A percentile compares a stretch with the other conserved stretches of the same genome.
These are phyloP conservation scores for Eulemur rubriventer DNA, from an alignment of 2,797 vertebrate species.

Conservation along the genomic window DNA sequence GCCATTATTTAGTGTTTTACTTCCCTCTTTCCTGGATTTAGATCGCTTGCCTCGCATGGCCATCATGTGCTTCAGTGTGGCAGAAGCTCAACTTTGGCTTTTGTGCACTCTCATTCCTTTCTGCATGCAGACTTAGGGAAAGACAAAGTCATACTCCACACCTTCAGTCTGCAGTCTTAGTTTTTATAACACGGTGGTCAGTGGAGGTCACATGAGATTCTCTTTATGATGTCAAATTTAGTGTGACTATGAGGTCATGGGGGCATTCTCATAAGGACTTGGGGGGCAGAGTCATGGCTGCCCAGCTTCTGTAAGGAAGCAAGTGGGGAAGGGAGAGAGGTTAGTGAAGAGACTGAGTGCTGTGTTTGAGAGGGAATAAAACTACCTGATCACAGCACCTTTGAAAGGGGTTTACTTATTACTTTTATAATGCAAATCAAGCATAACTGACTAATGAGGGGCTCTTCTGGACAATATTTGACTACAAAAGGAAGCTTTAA, in stretches of 20 bases:
- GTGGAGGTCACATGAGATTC: neutral
- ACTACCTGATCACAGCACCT: neutral
- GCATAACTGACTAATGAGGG: neutral
- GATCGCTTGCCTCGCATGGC: slow-evolving; percentile 4
- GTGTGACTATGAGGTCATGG: slow-evolving; percentile 47
- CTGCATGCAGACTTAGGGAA: neutral
- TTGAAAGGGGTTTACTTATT: neutral
- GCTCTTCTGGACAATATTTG: neutral
- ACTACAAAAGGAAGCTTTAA: neutral
- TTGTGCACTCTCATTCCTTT: neutral
- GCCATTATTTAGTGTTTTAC: neutral
- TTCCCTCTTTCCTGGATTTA: slow-evolving; percentile 61
- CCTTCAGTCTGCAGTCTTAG: slow-evolving; percentile 41
- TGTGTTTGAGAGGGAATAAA: neutral
- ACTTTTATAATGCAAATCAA: neutral
- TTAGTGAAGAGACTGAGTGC: neutral
- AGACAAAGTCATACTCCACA: slow-evolving; percentile 53
- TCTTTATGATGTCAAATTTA: slow-evolving; percentile 59
- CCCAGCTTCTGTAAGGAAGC: neutral
- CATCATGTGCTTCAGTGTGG: neutral
- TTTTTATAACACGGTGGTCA: slow-evolving; percentile 56
- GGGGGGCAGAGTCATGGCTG: neutral
- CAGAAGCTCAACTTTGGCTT: neutral
- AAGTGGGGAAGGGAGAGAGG: too few species aligned
- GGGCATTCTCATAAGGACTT: neutral